Conservation (phyloP, 2,888 invertebrate genomes). For the Ophonus ardosiacus region DNA sequence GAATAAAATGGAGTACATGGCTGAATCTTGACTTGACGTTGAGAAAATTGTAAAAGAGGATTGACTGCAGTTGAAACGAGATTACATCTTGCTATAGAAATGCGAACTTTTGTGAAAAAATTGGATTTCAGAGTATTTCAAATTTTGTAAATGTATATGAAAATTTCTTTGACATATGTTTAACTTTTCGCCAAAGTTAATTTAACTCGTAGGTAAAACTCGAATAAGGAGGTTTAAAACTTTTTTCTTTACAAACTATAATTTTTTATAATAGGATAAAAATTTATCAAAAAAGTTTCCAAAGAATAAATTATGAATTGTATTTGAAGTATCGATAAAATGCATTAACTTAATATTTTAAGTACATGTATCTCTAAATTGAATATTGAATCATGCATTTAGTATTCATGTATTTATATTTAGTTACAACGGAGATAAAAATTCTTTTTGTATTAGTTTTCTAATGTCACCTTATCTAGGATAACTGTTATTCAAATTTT, state of each 20-base stretch:
- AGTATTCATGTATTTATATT: neutral
- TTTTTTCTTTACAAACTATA: neutral
- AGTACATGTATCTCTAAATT: neutral
- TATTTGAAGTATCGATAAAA: neutral
- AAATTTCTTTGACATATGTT: conserved; percentile 29
- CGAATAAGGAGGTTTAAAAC: neutral
- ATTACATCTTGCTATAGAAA: conserved; percentile 35
- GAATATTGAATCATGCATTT: neutral
- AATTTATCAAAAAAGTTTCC: neutral
- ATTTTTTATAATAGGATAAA: neutral
- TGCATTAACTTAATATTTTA: neutral
- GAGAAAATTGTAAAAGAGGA: conserved; percentile 25
- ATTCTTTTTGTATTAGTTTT: neutral
- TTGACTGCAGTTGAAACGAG: conserved; percentile 29
- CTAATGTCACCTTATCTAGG: neutral
- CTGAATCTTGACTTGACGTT: conserved; percentile 14
- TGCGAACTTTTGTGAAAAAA: conserved; percentile 33
- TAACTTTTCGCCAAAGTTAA: conserved; percentile 30
- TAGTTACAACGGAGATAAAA: neutral
- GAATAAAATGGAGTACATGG: conserved; percentile 12
- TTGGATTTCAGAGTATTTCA: conserved; percentile 20
- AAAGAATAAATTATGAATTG: too few species aligned
- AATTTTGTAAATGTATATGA: conserved; percentile 26
- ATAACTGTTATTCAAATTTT: neutral
- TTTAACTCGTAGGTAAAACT: neutral